Evolutionary conservation across 2,113 vertebrate genomes (phyloP), one percentile per base, ranked within the genome.

Genomic region (Gallinago paraguaiae): DNA sequence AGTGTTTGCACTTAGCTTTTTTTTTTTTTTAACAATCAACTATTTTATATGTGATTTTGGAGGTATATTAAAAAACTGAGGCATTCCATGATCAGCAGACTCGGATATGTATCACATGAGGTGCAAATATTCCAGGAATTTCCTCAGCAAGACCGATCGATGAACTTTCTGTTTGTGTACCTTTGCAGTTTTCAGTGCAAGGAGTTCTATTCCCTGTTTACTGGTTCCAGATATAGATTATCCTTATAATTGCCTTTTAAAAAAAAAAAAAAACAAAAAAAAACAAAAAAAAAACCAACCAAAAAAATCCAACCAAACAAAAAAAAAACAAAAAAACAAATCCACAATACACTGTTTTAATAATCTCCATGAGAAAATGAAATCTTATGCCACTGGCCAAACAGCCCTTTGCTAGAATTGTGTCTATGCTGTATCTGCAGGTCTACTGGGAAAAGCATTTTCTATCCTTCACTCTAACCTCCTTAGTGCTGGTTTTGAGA

Each of bases 41-140:
- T 75, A 64, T 68, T 91, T 74, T 76, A 1, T 14, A 39, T 64
- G 27, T 20, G 10, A 41, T 45, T 75, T 91, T 82, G 61, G 22
- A 86, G 30, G 7, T 4, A 25, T 53, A 43, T 71, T 89, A 82
- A 68, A 64, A 81, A 95, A 85, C 37, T 43, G 24, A 76, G 84
- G n/a, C 33, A 69, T 92, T 91, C 57, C 1, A 1, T 54, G 57
- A 85, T 91, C 81, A 92, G 50, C 84, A 91, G 91, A 92, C 45
- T 37, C 65, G 64, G 64, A 70, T 90, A 59, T 31, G 25, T 93
- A 83, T 78, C 82, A 82, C 45, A 92, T 78, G 19, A 94, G 86
- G 75, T 93, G 51, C 92, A 93, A 95, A 86, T 96, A 96, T 96
- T 96, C 93, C 77, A 92, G 74, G 95, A 96, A 96, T 96, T 96